Percentiles rank a stretch among this genome's conserved stretches.
Conservation (phyloP, 2,888 invertebrate species). For the Andrena bicolor region DNA sequence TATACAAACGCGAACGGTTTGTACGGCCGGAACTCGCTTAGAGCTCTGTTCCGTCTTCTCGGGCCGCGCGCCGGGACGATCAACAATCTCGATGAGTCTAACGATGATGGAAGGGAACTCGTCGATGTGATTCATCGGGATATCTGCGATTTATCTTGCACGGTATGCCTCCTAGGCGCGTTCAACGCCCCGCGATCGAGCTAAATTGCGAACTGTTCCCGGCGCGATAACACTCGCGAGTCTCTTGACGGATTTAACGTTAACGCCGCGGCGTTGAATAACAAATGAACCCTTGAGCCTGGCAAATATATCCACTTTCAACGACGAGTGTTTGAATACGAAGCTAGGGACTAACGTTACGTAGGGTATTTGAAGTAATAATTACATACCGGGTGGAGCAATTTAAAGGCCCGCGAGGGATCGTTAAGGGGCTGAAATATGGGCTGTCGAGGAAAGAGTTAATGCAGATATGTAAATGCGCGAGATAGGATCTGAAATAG, state of each 20-base stretch:
- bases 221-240: conserved; percentile 21
- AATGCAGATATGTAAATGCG: conserved; percentile 2
- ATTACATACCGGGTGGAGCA: neutral
- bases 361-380: neutral
- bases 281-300: neutral
- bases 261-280: neutral
- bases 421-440: conserved; percentile 4
- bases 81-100: conserved; percentile 29
- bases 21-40: conserved; percentile 24
- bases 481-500: conserved; percentile 2
- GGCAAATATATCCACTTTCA: neutral
- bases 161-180: neutral
- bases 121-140: conserved; percentile 33
- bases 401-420: neutral
- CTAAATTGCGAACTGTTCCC: conserved; percentile 2
- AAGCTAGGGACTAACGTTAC: neutral
- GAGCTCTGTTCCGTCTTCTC: conserved; percentile 25
- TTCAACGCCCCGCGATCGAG: neutral
- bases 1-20: conserved; percentile 32
- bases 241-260: conserved; percentile 8
- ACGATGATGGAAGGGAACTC: conserved; percentile 19
- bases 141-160: conserved; percentile 45
- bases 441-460: neutral
- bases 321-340: too few relatives aligned
- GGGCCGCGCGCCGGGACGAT: conserved; percentile 16